Conservation (phyloP, 2,113 vertebrate genomes). For the Takifugu bimaculatus region DNA sequence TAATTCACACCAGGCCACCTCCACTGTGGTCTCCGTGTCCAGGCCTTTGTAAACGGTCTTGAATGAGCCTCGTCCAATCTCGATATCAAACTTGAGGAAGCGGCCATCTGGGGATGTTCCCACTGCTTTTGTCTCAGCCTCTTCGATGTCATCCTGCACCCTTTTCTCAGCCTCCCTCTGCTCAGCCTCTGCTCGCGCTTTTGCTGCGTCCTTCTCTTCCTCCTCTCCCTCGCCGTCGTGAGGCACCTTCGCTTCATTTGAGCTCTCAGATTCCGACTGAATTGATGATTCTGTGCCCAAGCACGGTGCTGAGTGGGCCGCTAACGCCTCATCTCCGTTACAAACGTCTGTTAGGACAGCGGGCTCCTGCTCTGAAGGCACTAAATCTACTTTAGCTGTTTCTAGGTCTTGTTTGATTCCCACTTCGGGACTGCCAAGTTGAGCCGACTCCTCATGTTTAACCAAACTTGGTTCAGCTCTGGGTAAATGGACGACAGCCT, state of each 20-base stretch:
- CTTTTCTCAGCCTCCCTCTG: constrained; percentile 78
- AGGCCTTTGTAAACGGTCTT: constrained; percentile 98
- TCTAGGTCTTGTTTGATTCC: constrained; percentile 29
- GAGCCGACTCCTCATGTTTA: constrained; percentile 31
- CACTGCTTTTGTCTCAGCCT: constrained; percentile 96
- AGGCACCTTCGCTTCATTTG: constrained; percentile 39
- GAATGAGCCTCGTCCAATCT: constrained; percentile 96
- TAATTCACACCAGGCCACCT: constrained; percentile 97
- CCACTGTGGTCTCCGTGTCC: constrained; percentile 97
- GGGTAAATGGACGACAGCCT: constrained; percentile 7
- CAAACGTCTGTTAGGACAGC: constrained; percentile 38
- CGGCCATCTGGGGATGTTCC: constrained; percentile 92
- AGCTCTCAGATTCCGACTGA: constrained; percentile 56
- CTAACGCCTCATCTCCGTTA: constrained; percentile 42
- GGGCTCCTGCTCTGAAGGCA: constrained; percentile 44
- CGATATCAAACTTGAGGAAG: constrained; percentile 97
- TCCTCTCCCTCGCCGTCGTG: constrained; percentile 61
- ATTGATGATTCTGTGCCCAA: constrained; percentile 44
- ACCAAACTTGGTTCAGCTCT: constrained; percentile 27
- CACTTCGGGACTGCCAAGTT: constrained; percentile 16
- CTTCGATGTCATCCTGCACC: constrained; percentile 86
- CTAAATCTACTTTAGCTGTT: constrained; percentile 44
- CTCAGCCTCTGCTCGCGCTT: constrained; percentile 76
- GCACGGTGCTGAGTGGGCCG: constrained; percentile 30
- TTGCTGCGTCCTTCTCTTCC: constrained; percentile 66